Base-by-base conservation (phyloP, 2,797 vertebrate species). In the Neosalanx taihuensis region DNA sequence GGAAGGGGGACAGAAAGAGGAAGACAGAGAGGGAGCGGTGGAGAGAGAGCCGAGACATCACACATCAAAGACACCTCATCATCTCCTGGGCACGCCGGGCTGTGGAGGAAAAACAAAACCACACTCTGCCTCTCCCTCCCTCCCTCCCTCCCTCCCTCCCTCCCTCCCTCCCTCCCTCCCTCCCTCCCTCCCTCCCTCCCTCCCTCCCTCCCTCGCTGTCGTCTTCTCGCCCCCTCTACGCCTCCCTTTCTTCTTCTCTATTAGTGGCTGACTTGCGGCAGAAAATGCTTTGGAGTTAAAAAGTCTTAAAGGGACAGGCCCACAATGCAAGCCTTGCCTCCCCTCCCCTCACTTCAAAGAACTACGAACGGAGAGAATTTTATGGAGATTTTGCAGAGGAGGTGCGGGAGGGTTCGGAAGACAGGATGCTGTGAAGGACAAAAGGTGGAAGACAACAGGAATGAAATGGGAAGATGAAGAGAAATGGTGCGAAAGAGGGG, bases 41-140 rank as follows among this genome's bases (percentile, higher is more conserved):
- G 12, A 37, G 18, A 53, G 23, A 46, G 65, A 17, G 29, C 49
- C 13, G 78, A 87, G 76, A 83, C 84, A 81, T 72, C 72, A 62
- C 70, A 90, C 90, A 89, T 91, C 89, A 91, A 91, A 92, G 89
- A 81, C 81, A 70, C 75, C 67, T 51, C 15, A 62, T 85, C 79
- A 85, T 89, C 88, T 91, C 88, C 81, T 62, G 84, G 85, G 86
- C 84, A 81, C 65, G 82, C 56, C 33, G 70, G 71, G 58, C 74
- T 29, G 53, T 81, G 81, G 20, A 81, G 83, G 70, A 87, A 87
- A 90, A 89, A 82, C 33, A 86, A 80, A 88, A 89, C 72, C 78
- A 72, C 72, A 76, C 75, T 80, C 67, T 46, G 29, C 53, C 3
- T 41, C 64, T 60, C 57, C n/a, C n/a, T 57, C 17, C 37, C 59